These are phyloP conservation scores for Amia ocellicauda DNA, from an alignment of 2,113 vertebrate genomes.

Conservation along the genomic window DNA sequence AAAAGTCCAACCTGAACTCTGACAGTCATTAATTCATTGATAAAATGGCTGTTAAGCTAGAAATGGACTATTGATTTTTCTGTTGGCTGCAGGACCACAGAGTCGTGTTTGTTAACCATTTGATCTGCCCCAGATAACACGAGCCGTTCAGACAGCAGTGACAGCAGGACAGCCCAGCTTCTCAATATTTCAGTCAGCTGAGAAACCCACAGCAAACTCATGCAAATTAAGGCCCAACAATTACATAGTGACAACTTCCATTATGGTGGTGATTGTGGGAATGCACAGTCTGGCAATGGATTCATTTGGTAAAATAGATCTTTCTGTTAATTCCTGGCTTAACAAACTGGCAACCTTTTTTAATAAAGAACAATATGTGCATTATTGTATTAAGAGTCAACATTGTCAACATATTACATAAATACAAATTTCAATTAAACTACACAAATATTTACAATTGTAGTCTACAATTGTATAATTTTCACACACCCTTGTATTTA, in stretches of 20 bases:
- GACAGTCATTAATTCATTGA: not conserved
- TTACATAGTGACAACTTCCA: constrained; percentile 28
- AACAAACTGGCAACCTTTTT: constrained; percentile 12
- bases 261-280: constrained; percentile 17
- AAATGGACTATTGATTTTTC: constrained; percentile 6
- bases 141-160: not conserved
- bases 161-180: constrained; percentile 4
- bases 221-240: constrained; percentile 16
- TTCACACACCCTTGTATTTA: too few relatives aligned
- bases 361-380: constrained; percentile 15
- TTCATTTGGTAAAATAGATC: constrained; percentile 32
- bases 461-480: too few relatives aligned
- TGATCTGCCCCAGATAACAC: constrained; percentile 2
- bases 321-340: constrained; percentile 26
- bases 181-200: not conserved
- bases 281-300: constrained; percentile 18
- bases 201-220: constrained; percentile 5
- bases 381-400: too few relatives aligned
- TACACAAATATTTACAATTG: too few relatives aligned
- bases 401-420: too few relatives aligned
- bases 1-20: not conserved
- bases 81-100: not conserved
- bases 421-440: too few relatives aligned
- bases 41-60: constrained; percentile 5
- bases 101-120: constrained; percentile 9